Conservation (phyloP, 2,113 vertebrate genomes). For the Numenius arquata region DNA sequence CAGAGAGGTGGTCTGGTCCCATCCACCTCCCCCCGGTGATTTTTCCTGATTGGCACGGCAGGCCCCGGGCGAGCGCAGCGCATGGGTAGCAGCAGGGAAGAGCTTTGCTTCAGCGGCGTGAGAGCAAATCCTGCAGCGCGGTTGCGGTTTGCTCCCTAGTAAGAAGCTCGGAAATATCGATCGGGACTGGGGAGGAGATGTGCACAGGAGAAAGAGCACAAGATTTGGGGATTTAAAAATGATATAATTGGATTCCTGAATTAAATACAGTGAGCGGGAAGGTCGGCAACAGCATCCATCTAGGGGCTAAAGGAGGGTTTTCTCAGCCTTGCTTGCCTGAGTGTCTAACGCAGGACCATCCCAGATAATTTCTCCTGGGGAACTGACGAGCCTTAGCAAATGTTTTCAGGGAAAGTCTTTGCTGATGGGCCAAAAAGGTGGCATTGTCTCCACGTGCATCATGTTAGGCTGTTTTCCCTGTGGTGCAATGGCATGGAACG, state of each 20-base stretch:
- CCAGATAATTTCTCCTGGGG: neutral
- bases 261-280: neutral
- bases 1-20: neutral
- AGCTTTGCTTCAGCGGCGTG: neutral
- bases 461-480: neutral
- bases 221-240: constrained; percentile 49
- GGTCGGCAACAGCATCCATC: neutral
- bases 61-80: neutral
- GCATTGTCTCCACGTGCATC: neutral
- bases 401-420: neutral
- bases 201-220: constrained; percentile 40
- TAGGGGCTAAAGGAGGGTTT: neutral
- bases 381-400: neutral
- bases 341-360: rapidly evolving
- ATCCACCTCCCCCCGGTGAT: neutral
- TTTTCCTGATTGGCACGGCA: neutral
- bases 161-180: constrained; percentile 48
- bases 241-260: constrained; percentile 55
- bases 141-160: neutral
- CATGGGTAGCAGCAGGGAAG: neutral
- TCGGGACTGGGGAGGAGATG: neutral
- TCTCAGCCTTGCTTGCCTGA: neutral
- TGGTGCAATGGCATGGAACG: rapidly evolving
- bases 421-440: neutral
- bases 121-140: constrained; percentile 21